Evolutionary conservation across 2,113 vertebrate genomes (phyloP), one percentile per base, ranked within the genome.

Genomic region (Sapayoa aenigma): DNA sequence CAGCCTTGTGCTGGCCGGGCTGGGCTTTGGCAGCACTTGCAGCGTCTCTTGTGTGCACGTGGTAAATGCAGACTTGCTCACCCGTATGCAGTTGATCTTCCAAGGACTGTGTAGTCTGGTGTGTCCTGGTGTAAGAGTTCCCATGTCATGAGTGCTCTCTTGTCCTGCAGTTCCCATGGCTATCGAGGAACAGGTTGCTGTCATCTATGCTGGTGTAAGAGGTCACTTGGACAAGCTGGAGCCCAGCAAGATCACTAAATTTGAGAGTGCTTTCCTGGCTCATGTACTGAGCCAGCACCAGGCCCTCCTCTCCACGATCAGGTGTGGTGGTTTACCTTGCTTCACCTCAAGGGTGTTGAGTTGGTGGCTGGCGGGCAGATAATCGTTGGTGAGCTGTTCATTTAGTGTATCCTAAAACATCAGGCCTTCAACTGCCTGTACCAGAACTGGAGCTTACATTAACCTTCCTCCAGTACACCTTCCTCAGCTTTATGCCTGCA

Each of bases 211-310:
- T 9, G 99, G 99, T 92, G 99, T 99, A 39, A 98, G 99, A 95
- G 99, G 99, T 41, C 97, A 99, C 94, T 96, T 99, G 96, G 99
- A 99, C 98, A 99, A 99, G 90, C 97, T 99, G 98, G 99, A 99
- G 90, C 99, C 99, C 89, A 99, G 98, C 98, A 99, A 99, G 96
- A 99, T 99, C 96, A 99, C 99, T 11, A 99, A 97, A 95, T 99
- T 99, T 25, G 99, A 99, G 98, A 99, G 96, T 30, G 98, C 99
- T 94, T 99, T 99, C 98, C 98, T 99, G 55, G 98, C 99, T 66
- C 99, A 99, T 18, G 80, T 99, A 12, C 95, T 98, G 80, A 99
- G 99, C 97, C 99, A 99, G 77, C 99, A 99, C 67, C 98, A 99
- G 95, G 97, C 98, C 4, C 97, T 99, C 49, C 98, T 99, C 25